A percentile compares a stretch with the other conserved stretches of the same genome.
These are phyloP conservation scores for Byasa hedistus DNA, from an alignment of 2,888 invertebrate species.

Conservation along the genomic window DNA sequence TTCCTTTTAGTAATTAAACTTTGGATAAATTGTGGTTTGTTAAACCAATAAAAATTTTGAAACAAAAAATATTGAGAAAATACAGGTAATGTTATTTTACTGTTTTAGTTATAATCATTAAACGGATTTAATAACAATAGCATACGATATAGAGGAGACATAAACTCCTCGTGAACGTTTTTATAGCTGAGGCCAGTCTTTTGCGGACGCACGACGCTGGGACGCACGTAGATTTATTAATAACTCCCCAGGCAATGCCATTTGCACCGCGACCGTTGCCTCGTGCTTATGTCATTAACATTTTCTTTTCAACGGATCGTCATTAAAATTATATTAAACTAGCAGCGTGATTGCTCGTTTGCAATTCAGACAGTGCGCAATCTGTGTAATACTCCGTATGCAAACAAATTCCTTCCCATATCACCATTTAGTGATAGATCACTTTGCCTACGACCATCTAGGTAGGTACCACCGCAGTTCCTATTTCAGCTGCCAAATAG, in stretches of 20 bases:
- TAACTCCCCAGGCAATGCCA: constrained; percentile 23
- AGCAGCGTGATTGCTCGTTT: neutral
- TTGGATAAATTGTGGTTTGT: too few relatives aligned
- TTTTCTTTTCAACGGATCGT: constrained; percentile 47
- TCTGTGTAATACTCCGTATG: neutral
- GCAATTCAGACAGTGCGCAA: neutral
- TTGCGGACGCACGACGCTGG: constrained; percentile 23
- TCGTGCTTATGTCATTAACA: constrained; percentile 47
- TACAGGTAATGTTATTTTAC: too few relatives aligned
- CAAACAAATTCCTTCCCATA: neutral
- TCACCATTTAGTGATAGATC: too few relatives aligned
- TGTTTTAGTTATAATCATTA: neutral
- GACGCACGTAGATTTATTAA: constrained; percentile 20
- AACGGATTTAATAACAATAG: constrained; percentile 1
- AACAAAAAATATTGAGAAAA: too few relatives aligned
- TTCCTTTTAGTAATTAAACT: too few relatives aligned
- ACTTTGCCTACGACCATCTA: too few relatives aligned
- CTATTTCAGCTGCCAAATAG: too few relatives aligned
- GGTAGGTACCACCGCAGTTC: too few relatives aligned
- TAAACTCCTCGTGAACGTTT: constrained; percentile 21
- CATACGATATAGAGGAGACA: constrained; percentile 8
- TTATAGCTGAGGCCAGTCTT: constrained; percentile 8
- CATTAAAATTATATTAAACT: constrained; percentile 50
- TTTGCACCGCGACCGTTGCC: constrained; percentile 31
- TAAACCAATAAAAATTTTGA: too few relatives aligned